Percentiles rank a stretch among this genome's conserved stretches.
Evolutionary conservation across 2,888 invertebrate species (phyloP).

Genomic region (Coenonympha glycerion): DNA sequence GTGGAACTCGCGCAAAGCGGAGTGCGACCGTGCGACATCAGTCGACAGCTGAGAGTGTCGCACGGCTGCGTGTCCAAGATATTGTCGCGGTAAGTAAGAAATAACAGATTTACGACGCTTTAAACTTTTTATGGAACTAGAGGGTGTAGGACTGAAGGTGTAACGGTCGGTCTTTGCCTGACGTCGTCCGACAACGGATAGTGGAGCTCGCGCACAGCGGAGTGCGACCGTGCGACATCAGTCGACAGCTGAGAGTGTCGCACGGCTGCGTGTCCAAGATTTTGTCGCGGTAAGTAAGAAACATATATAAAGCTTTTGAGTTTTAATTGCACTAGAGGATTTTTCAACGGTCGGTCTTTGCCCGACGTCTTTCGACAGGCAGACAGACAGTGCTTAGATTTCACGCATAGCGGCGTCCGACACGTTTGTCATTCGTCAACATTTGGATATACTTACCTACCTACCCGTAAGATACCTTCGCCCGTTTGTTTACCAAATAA

Average conservation of each 20-base stretch:
- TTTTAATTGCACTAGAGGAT: constrained; percentile 94
- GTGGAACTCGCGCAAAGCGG: constrained; percentile 97
- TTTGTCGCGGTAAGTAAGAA: constrained; percentile 86
- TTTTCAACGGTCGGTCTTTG: constrained; percentile 94
- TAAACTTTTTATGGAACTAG: constrained; percentile 85
- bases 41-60: constrained; percentile 87
- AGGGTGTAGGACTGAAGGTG: constrained; percentile 97
- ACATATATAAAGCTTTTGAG: background rate
- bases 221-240: constrained; percentile 97
- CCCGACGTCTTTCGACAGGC: constrained; percentile 96
- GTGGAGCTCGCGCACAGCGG: constrained; percentile 97
- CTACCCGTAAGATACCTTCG: too few species aligned
- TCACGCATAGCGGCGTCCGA: constrained; percentile 95
- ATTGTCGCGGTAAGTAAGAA: constrained; percentile 86
- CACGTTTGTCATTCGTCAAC: constrained; percentile 97
- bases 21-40: constrained; percentile 97
- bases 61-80: constrained; percentile 86
- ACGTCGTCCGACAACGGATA: constrained; percentile 92
- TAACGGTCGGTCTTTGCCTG: constrained; percentile 94
- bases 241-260: constrained; percentile 87
- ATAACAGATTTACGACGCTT: background rate
- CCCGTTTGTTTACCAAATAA: too few species aligned
- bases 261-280: constrained; percentile 86
- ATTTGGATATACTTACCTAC: too few species aligned
- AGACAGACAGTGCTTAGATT: constrained; percentile 91